Base-by-base conservation (phyloP, 2,113 vertebrate species). In the Bos taurus region DNA sequence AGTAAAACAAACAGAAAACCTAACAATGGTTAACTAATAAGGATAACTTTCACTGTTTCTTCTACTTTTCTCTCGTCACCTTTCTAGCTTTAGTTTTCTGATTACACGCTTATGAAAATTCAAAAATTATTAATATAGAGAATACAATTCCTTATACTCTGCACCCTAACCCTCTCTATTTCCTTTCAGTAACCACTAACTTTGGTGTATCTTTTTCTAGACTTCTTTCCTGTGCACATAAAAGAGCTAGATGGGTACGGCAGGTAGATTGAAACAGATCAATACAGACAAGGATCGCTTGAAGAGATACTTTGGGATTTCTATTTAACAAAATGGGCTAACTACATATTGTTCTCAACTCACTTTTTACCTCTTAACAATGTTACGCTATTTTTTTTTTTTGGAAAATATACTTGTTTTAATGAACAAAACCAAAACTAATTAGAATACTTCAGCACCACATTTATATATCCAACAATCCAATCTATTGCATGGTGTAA, bases 11-110 rank as follows among this genome's bases (percentile, higher is more conserved):
- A 85, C 17, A 21, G 26, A 91, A 88, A 59, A 15, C 50, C 67
- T 85, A 46, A 8, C 25, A 85, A 7, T 40, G 21, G 46, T 64
- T 94, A 74, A 81, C 16, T 28, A 94, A 17, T 40, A 60, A 62
- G 12, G 7, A 23, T 36, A 59, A 50, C 71, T 78, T 80, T 85
- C 50, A 77, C 33, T 74, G 5, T 82, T 48, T 23, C 57, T 90
- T 96, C 57, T 84, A 57, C 13, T 54, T 40, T 84, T 48, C 54
- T 81, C 59, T 80, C 48, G 14, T 26, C 17, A 74, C 59, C 50
- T 94, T 94, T 88, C 54, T 88, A 95, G 50, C 43, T 95, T 88
- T 33, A 46, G 71, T 86, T 93, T 94, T 62, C 23, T 91, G 7
- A 93, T 16, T 78, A 59, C 15, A 48, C 5, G 16, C 78, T 36